Evolutionary conservation across 2,888 invertebrate genomes (phyloP).

Genomic region (Drosophila testacea): DNA sequence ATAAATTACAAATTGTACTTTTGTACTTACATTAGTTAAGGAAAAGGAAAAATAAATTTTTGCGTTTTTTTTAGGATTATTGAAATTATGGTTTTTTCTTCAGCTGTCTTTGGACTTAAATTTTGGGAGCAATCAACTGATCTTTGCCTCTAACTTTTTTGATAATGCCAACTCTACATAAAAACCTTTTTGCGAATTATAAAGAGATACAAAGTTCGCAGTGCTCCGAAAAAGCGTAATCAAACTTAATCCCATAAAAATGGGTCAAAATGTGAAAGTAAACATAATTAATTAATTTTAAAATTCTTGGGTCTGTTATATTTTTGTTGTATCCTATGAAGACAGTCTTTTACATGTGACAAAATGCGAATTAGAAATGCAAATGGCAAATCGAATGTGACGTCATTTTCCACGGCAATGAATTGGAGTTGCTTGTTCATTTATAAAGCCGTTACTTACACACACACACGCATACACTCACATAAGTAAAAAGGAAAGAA

Average conservation of each 20-base stretch:
- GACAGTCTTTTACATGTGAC: conserved; percentile 23
- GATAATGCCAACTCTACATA: conserved; percentile 2
- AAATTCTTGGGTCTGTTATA: neutral
- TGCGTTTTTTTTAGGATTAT: no score
- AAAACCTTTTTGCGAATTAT: neutral
- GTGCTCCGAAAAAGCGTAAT: no score
- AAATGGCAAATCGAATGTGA: conserved; percentile 31
- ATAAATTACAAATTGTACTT: no score
- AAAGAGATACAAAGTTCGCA: neutral
- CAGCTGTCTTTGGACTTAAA: neutral
- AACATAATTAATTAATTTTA: conserved; percentile 14
- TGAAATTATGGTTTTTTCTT: neutral
- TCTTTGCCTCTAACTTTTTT: neutral
- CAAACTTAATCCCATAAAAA: conserved; percentile 4
- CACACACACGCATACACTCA: conserved; percentile 3
- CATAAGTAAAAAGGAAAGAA: conserved; percentile 39
- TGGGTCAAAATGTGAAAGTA: conserved; percentile 35
- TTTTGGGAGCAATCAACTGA: conserved; percentile 13
- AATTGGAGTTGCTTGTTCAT: conserved; percentile 52
- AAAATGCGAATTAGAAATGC: conserved; percentile 33
- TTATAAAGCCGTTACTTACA: conserved; percentile 49
- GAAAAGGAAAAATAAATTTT: no score
- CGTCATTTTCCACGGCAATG: conserved; percentile 45
- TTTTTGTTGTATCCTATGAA: neutral
- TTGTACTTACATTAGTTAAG: no score